Evolutionary conservation across 2,888 invertebrate species (phyloP), one percentile per base, ranked within the genome.

Genomic region (Amblyjoppa proteus): DNA sequence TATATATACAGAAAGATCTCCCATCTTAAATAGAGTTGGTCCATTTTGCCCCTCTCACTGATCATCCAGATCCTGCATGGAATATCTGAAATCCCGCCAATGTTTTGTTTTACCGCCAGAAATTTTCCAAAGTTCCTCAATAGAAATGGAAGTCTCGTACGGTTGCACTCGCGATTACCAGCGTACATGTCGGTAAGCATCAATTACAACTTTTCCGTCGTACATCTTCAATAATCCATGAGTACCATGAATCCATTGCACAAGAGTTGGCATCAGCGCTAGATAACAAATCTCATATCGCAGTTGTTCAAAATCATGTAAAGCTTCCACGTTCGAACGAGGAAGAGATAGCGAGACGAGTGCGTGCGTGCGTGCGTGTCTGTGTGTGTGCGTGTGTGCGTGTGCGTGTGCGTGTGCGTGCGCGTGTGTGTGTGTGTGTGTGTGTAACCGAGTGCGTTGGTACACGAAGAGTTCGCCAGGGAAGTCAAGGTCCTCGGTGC

Each of bases 281-380:
- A 20, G 20, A 56, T 56, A 20, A 31, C 1, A 53, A 11, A 53
- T 20, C n/a, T 56, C n/a, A 7, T 73, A 11, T 20, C 34, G 41
- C 3, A 5, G 13, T 16, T 2, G 25, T 56, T n/a, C 11, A 56
- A 73, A 73, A 73, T 56, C 56, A 20, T 25, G 73, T 73, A 73
- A 73, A 73, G 38, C 20, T 73, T 53, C 38, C 73, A 73, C 53
- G 56, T 73, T 58, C 34, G n/a, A 56, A 71, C 51, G 71, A 53
- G 71, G 38, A 71, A 71, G 51, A 38, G 6, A 20, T 53, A 53
- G 6, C 1, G 53, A 38, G 38, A 38, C 38, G 38, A 1, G 38
- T 34, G 34, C 3, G 3, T 1, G 34, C 2, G 34, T 1, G 34
- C 34, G 34, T 1, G 6, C 6, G 20, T 20, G 20, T 20, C 0